Base-by-base conservation (phyloP, 2,113 vertebrate species). In the Phainopepla nitens region DNA sequence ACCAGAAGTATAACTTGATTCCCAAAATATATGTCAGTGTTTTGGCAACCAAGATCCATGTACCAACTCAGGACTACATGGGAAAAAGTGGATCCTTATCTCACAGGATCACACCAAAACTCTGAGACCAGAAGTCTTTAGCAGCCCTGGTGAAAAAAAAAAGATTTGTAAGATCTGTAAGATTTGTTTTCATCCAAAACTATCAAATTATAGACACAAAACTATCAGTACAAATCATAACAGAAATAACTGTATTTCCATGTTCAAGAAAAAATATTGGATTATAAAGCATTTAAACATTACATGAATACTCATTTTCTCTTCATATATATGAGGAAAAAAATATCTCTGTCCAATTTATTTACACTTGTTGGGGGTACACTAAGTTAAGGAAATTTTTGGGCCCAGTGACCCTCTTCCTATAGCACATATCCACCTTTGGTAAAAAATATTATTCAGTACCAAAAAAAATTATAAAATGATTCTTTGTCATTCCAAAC, bases 181-280 rank as follows among this genome's bases (percentile, higher is more conserved):
- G 44, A 60, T 29, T 81, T 3, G 0, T 0, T 4, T 75, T 75
- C 3, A 36, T 36, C 2, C 13, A 44, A 79, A 82, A 41, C 3
- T 27, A 11, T 36, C 18, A 29, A 72, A 53, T 54, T 45, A 58
- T 3, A 27, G 28, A 50, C 36, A 15, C 4, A 44, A 85, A 68
- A 25, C 7, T 62, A 18, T 28, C 27, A 75, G 31, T 42, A 39
- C 3, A 39, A 69, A 77, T 53, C 27, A 28, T 69, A 49, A 56
- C 18, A 33, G 18, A 61, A 64, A 7, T 31, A 44, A 11, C 7
- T 54, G 4, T 49, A n/a, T 5, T 44, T 75, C 19, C 19, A 18
- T 15, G 1, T 11, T 53, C 17, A 29, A 36, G n/a, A 65, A 62
- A 80, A 88, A 80, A 51, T 10, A 56, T 33, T 29, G 10, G 6